A percentile compares a stretch with the other conserved stretches of the same genome.
These are phyloP conservation scores for Pyralis farinalis DNA, from an alignment of 2,888 invertebrate genomes.

Conservation along the genomic window DNA sequence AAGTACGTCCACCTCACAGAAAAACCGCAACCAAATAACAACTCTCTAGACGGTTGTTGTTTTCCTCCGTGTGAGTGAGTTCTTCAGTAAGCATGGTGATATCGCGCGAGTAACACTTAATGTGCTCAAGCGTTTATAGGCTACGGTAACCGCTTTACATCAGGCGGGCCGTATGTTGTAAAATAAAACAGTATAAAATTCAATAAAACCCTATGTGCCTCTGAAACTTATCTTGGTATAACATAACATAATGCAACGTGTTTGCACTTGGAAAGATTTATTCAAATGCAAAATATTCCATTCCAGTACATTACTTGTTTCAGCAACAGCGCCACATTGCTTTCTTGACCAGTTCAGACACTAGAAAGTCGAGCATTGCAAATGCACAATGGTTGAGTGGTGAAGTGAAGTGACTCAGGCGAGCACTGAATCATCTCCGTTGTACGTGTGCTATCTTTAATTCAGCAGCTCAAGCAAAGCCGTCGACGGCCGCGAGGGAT, in stretches of 20 bases:
- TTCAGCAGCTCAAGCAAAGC: constrained; percentile 45
- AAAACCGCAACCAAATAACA: not conserved
- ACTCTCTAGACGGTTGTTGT: not conserved
- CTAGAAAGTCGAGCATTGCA: not conserved
- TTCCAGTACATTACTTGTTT: no score
- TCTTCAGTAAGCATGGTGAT: not conserved
- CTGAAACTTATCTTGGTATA: no score
- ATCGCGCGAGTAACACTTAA: not conserved
- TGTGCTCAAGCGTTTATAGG: not conserved
- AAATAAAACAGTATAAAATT: no score
- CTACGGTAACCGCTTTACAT: not conserved
- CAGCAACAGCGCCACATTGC: no score
- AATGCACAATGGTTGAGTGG: constrained; percentile 1
- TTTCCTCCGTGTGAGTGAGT: not conserved
- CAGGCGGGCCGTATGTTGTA: no score
- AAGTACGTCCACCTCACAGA: not conserved
- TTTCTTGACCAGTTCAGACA: not conserved
- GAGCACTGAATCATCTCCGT: constrained; percentile 33
- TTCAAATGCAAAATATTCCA: no score
- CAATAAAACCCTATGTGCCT: no score
- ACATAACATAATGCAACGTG: no score
- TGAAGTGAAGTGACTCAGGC: constrained; percentile 3
- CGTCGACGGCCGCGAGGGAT: constrained; percentile 11
- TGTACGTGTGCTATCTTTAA: constrained; percentile 60
- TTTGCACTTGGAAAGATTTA: no score